Evolutionary conservation across 2,113 vertebrate genomes (phyloP).

Genomic region (Orcinus orca): DNA sequence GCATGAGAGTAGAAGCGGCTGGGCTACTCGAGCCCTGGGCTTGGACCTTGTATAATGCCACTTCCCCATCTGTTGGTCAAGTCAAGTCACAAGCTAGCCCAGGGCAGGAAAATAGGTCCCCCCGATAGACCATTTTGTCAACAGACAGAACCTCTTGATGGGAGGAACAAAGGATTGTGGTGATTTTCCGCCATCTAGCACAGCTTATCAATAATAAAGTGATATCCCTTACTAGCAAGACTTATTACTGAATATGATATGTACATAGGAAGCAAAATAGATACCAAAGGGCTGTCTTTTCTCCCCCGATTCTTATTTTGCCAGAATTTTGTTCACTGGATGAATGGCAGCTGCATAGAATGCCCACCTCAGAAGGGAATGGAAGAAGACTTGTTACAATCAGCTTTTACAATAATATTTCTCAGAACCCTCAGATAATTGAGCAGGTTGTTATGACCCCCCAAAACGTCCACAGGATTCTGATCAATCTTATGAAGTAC

Average conservation of each 20-base stretch:
- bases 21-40: too few relatives aligned
- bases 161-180: too few relatives aligned
- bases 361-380: conserved; percentile 87
- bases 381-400: conserved; percentile 84
- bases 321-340: conserved; percentile 94
- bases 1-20: too few relatives aligned
- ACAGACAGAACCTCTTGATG: not conserved
- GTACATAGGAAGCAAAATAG: fast-evolving
- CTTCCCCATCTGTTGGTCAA: not conserved
- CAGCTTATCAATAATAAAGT: not conserved
- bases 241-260: fast-evolving
- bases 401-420: conserved; percentile 90
- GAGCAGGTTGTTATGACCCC: conserved; percentile 85
- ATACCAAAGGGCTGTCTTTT: fast-evolving
- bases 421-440: conserved; percentile 85
- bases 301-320: not conserved
- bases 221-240: not conserved
- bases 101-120: not conserved
- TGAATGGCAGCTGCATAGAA: conserved; percentile 91
- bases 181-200: not conserved
- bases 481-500: conserved; percentile 83
- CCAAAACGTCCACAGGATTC: conserved; percentile 87
- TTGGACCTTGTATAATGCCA: fast-evolving
- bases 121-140: too few relatives aligned
- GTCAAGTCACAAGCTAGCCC: not conserved